Conservation (phyloP, 2,797 vertebrate genomes). For the Chrosomus eos region DNA sequence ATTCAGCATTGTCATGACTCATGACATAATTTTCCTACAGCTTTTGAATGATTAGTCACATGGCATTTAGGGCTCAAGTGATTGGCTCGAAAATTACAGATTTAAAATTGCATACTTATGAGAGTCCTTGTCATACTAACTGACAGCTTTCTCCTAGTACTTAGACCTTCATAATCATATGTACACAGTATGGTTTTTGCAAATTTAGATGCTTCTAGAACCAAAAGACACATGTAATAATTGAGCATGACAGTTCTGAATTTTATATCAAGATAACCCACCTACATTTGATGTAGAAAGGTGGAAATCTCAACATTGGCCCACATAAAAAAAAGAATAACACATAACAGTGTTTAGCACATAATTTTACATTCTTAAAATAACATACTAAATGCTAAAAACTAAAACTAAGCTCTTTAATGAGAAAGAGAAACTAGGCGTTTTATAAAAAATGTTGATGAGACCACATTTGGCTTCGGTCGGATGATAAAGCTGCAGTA, state of each 20-base stretch:
- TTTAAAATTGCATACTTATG: neutral
- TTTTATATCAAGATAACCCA: constrained; percentile 14
- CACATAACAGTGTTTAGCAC: constrained; percentile 16
- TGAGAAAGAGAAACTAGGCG: constrained; percentile 8
- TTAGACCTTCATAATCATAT: neutral
- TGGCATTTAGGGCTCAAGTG: neutral
- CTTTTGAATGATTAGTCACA: constrained; percentile 1
- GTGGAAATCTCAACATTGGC: constrained; percentile 13
- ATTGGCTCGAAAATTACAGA: neutral
- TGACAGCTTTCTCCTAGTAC: neutral
- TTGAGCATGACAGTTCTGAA: neutral
- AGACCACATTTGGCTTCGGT: constrained; percentile 43
- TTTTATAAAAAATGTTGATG: constrained; percentile 20
- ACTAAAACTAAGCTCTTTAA: constrained; percentile 3
- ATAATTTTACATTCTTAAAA: constrained; percentile 40
- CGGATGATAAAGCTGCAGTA: constrained; percentile 25
- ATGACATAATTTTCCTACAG: neutral
- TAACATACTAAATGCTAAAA: neutral
- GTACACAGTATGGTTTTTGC: constrained; percentile 32
- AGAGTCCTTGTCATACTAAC: neutral
- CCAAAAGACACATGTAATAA: constrained; percentile 23
- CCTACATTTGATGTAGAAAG: constrained; percentile 51
- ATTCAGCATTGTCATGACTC: neutral
- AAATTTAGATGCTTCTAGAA: constrained; percentile 54
- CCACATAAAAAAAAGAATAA: neutral